Conservation (phyloP, 2,888 invertebrate genomes). For the Timema cristinae region DNA sequence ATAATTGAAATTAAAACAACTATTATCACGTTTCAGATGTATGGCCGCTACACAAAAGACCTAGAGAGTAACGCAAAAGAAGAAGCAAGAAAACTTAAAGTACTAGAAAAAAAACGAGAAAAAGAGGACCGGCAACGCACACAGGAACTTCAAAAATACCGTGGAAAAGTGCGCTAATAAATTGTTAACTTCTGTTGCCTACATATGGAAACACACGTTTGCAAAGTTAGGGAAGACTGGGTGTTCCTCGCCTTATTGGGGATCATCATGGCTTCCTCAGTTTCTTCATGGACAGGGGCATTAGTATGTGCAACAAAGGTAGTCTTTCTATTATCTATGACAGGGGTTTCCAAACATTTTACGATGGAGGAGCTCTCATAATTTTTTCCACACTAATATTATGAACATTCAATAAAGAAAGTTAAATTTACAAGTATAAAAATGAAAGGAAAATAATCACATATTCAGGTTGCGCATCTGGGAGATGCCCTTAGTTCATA, state of each 20-base stretch:
- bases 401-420: too few species aligned
- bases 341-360: too few species aligned
- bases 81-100: slow-evolving; percentile 78
- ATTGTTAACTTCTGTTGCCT: slow-evolving; percentile 52
- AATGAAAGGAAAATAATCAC: too few species aligned
- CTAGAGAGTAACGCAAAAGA: slow-evolving; percentile 89
- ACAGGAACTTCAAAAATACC: slow-evolving; percentile 38
- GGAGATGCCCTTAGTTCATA: too few species aligned
- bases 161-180: slow-evolving; percentile 49
- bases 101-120: slow-evolving; percentile 62
- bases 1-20: too few species aligned
- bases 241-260: slow-evolving; percentile 90
- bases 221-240: slow-evolving; percentile 92
- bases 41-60: slow-evolving; percentile 91
- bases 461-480: too few species aligned
- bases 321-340: slow-evolving; percentile 33
- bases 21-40: slow-evolving; percentile 62
- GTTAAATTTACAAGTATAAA: too few species aligned
- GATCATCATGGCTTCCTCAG: slow-evolving; percentile 92
- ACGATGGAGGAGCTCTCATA: too few species aligned
- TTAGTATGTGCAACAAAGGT: slow-evolving; percentile 91
- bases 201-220: slow-evolving; percentile 81
- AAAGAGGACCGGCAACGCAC: slow-evolving; percentile 55
- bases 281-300: slow-evolving; percentile 91
- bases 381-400: too few species aligned